A percentile compares a stretch with the other conserved stretches of the same genome.
Conservation (phyloP, 2,113 vertebrate species). For the Pedetes capensis region DNA sequence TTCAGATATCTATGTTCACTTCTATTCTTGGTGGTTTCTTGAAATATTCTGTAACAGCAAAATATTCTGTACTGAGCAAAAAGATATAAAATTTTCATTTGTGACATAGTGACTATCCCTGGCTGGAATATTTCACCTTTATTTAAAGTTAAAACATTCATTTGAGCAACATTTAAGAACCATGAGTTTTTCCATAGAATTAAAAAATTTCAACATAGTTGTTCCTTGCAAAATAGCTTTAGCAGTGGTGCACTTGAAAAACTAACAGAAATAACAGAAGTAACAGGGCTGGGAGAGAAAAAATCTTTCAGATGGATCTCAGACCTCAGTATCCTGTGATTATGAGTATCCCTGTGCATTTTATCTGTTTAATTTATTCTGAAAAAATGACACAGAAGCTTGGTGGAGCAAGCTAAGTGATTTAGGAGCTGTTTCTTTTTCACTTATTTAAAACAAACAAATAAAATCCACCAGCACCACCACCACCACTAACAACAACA, state of each 20-base stretch:
- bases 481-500: too few relatives aligned
- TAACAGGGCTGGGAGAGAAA: not conserved
- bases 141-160: not conserved
- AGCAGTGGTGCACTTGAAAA: not conserved
- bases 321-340: not conserved
- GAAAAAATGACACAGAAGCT: not conserved
- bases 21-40: slow-evolving; percentile 13
- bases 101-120: not conserved
- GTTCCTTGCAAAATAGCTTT: slow-evolving; percentile 54
- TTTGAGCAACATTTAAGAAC: slow-evolving; percentile 4
- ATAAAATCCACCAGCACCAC: too few relatives aligned
- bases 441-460: slow-evolving; percentile 26
- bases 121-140: not conserved
- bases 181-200: slow-evolving; percentile 33
- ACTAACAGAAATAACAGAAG: not conserved
- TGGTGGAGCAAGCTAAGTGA: not conserved
- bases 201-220: slow-evolving; percentile 36
- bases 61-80: too few relatives aligned
- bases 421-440: slow-evolving; percentile 21
- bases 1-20: slow-evolving; percentile 14
- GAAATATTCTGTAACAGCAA: slow-evolving; percentile 27
- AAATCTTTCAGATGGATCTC: not conserved
- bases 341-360: not conserved
- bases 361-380: slow-evolving; percentile 27
- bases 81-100: not conserved